Percentiles rank a stretch among this genome's conserved stretches.
Conservation (phyloP, 2,888 invertebrate species). For the Hirtodrosophila confusa region DNA sequence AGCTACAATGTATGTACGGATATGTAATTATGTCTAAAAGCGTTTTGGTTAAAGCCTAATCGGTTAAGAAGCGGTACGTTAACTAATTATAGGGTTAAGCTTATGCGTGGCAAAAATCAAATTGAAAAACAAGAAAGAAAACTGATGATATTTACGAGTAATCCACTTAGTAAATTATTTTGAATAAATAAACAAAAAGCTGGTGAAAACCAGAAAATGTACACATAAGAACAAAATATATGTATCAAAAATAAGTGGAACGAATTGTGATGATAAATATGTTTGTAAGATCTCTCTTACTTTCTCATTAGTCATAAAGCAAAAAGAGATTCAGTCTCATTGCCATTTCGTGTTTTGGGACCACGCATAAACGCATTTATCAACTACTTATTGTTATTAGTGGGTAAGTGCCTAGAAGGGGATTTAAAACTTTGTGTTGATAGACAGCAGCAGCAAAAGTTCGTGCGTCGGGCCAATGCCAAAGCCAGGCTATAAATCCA, state of each 20-base stretch:
- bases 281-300: too few species aligned
- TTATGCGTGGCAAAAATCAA: constrained; percentile 14
- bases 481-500: constrained; percentile 64
- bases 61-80: background rate
- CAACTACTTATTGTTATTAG: constrained; percentile 27
- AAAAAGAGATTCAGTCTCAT: background rate
- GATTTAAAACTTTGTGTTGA: constrained; percentile 37
- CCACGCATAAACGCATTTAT: constrained; percentile 25
- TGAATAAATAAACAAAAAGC: too few species aligned
- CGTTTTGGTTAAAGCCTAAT: background rate
- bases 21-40: constrained; percentile 8
- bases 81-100: constrained; percentile 5
- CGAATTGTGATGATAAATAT: too few species aligned
- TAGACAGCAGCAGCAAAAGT: constrained; percentile 62
- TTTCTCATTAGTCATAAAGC: too few species aligned
- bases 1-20: constrained; percentile 33
- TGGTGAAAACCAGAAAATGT: background rate
- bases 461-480: constrained; percentile 48
- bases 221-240: too few species aligned
- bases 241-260: too few species aligned
- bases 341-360: constrained; percentile 11
- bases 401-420: constrained; percentile 20
- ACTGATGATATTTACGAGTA: too few species aligned
- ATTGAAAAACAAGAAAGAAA: background rate
- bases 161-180: too few species aligned